A percentile compares a stretch with the other conserved stretches of the same genome.
Evolutionary conservation across 1,140 invertebrate genomes (phyloP).

Genomic region (Dendrolimus kikuchii): DNA sequence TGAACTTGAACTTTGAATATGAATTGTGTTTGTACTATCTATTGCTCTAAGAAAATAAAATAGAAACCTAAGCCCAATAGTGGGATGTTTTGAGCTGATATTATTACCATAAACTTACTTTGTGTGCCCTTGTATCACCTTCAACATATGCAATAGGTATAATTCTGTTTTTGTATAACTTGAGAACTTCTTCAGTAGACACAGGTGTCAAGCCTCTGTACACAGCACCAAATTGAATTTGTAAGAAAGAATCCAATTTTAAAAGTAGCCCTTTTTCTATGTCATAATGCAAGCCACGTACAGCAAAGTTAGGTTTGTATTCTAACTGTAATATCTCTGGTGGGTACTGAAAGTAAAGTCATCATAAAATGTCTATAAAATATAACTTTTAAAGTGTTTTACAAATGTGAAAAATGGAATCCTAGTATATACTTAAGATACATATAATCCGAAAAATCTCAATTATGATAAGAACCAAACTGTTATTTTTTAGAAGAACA

Average conservation of each 20-base stretch:
- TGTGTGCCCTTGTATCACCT: constrained; percentile 73
- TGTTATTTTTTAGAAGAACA: no score
- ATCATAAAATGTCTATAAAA: neutral
- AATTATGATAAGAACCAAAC: no score
- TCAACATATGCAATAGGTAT: constrained; percentile 89
- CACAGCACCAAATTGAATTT: constrained; percentile 97
- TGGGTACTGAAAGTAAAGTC: constrained; percentile 84
- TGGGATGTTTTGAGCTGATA: neutral
- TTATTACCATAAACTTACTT: constrained; percentile 34
- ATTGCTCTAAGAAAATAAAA: neutral
- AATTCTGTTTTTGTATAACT: constrained; percentile 89
- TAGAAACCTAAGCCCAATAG: no score
- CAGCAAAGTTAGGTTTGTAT: constrained; percentile 92
- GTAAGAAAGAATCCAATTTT: constrained; percentile 96
- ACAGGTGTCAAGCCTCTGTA: constrained; percentile 89
- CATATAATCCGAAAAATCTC: no score
- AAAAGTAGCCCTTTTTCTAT: constrained; percentile 95
- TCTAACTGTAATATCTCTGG: constrained; percentile 85
- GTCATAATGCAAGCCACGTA: constrained; percentile 96
- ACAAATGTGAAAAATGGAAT: no score
- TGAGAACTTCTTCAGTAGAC: constrained; percentile 87
- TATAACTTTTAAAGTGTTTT: neutral
- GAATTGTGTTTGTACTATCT: no score
- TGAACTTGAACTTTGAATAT: no score
- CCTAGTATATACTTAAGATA: no score